Evolutionary conservation across 2,888 invertebrate species (phyloP), one percentile per base, ranked within the genome.

Genomic region (Danaus chrysippus): DNA sequence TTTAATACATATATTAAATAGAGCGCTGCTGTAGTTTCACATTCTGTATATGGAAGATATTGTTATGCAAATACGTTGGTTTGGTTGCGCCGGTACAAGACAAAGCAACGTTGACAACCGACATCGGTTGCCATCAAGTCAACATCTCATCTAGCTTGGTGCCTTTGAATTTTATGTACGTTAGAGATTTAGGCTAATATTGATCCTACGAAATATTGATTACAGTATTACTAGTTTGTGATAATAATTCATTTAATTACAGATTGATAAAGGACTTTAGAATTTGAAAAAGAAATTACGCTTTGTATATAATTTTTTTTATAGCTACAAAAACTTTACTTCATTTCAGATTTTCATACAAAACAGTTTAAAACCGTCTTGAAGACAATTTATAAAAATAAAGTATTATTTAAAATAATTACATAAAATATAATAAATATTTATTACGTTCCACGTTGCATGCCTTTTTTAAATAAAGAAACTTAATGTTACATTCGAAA

Each of bases 31-130:
- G 54, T 58, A 56, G 60, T 59, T 65, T 63, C 58, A 57, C 61
- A 43, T 60, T 64, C 60, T 61, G 64, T 64, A 49, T 56, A 55
- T 56, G 58, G 62, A 63, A 62, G 66, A 63, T 63, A 83, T 90
- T 91, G 88, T 90, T 83, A 91, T 90, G 89, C 85, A 90, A 90
- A 90, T 89, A 86, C 76, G 70, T 78, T 79, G 82, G 87, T 83
- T 84, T 79, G 84, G 87, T 82, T 86, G 79, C 84, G 82, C 79
- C 82, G 82, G 83, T 82, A 82, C 82, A 86, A 89, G 88, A 90
- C 90, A 90, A 89, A 89, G 89, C 83, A 81, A 77, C 80, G 84
- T 82, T 84, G 88, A 88, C 87, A 83, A 82, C 82, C 83, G 79
- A 83, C 80, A 80, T 83, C 81, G 83, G 81, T 79, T 81, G 80